Conservation (phyloP, 2,888 invertebrate genomes). For the Nomada flava region DNA sequence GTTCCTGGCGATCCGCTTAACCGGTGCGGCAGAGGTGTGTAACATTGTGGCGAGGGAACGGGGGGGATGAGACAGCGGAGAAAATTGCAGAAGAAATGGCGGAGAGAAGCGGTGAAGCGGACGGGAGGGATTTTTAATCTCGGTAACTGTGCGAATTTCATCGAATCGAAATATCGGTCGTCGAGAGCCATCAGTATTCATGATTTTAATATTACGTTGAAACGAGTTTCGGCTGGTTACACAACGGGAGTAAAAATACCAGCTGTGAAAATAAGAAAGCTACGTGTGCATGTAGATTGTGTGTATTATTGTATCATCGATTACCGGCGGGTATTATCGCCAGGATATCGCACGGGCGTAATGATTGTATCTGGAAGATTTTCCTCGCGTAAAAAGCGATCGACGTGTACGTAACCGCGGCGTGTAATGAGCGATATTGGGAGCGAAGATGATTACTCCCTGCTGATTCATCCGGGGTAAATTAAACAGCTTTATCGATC, state of each 20-base stretch:
- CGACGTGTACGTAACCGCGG: background rate
- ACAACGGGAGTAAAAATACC: conserved; percentile 41
- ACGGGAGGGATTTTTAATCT: conserved; percentile 38
- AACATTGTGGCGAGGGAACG: background rate
- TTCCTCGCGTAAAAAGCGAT: background rate
- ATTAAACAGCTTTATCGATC: conserved; percentile 55
- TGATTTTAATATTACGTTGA: conserved; percentile 31
- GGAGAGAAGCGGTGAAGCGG: background rate
- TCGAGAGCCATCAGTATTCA: conserved; percentile 50
- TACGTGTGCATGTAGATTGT: background rate
- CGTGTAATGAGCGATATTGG: background rate
- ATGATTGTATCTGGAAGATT: background rate
- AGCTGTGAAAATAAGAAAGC: conserved; percentile 8
- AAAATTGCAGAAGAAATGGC: conserved; percentile 1
- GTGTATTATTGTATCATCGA: conserved; percentile 4
- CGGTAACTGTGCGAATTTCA: conserved; percentile 17
- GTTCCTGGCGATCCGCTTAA: conserved; percentile 22
- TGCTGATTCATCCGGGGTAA: conserved; percentile 42
- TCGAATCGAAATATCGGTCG: conserved; percentile 35
- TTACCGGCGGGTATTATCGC: background rate
- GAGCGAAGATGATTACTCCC: conserved; percentile 13
- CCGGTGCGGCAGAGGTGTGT: conserved; percentile 1
- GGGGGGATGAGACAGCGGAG: background rate
- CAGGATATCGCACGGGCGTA: background rate
- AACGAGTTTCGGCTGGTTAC: conserved; percentile 28